A percentile compares a stretch with the other conserved stretches of the same genome.
These are phyloP conservation scores for Pseudomyrmex cubaensis DNA, from an alignment of 1,140 invertebrate species.

Conservation along the genomic window DNA sequence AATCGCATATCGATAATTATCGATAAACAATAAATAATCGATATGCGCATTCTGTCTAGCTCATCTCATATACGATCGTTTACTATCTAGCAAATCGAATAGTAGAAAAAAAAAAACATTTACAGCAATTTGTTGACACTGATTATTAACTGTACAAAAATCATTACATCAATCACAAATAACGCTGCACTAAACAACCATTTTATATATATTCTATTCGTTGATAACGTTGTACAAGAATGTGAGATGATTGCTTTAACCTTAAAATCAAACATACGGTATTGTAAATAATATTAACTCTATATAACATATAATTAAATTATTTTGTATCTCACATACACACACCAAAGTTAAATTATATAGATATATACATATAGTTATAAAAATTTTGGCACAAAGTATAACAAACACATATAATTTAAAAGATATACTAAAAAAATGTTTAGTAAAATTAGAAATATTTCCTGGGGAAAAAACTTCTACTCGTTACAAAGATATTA, in stretches of 20 bases:
- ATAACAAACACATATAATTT: too few relatives aligned
- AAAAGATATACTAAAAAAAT: too few relatives aligned
- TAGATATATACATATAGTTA: too few relatives aligned
- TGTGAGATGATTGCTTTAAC: not conserved
- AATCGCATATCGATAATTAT: not conserved
- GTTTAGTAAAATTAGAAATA: too few relatives aligned
- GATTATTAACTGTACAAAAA: conserved; percentile 14
- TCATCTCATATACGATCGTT: too few relatives aligned
- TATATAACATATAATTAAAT: not conserved
- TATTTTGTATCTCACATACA: too few relatives aligned
- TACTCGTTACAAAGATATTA: too few relatives aligned
- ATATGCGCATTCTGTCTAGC: too few relatives aligned
- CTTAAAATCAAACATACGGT: not conserved
- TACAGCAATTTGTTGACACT: conserved; percentile 8
- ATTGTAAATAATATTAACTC: not conserved
- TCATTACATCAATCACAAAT: not conserved
- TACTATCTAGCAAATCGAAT: not conserved
- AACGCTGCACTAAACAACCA: not conserved
- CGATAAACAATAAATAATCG: too few relatives aligned
- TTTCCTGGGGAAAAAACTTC: too few relatives aligned
- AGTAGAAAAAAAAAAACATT: not conserved
- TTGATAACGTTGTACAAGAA: not conserved
- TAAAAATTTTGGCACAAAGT: too few relatives aligned
- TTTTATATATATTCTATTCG: not conserved
- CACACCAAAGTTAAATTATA: too few relatives aligned